Base-by-base conservation (phyloP, 2,888 invertebrate genomes). In the Griposia aprilina region DNA sequence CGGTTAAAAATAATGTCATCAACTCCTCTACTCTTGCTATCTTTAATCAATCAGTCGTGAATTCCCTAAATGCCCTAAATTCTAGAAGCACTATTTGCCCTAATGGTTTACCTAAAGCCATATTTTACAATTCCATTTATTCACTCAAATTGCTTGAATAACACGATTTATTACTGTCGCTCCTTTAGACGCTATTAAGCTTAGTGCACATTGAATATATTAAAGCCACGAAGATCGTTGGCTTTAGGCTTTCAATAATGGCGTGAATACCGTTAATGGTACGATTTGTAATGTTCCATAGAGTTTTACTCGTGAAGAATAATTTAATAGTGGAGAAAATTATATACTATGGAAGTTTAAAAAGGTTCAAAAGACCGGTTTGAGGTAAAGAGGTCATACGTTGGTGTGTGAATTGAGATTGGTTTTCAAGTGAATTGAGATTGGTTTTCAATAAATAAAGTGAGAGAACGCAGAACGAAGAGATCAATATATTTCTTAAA, bases 161-260 rank as follows among this genome's bases (percentile, higher is more conserved):
- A 80, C 77, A 59, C 67, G 74, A 83, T 85, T 85, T 84, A 86
- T 85, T 80, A 76, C 66, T 65, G 73, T 86, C 73, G 70, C 68
- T 75, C 69, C 73, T 80, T 74, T 76, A 55, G 59, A 76, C 59
- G 70, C 87, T 81, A 76, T 86, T 86, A 85, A 74, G 84, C 74
- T 84, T 87, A 81, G 75, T 86, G 76, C 71, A 87, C 78, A 81
- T 74, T 76, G 78, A 84, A 87, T 84, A 78, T 85, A 87, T 84
- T 84, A 85, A 74, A 87, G 60, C 70, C 62, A 66, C 78, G 74
- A 55, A 81, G 84, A 74, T 78, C 66, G 55, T 69, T 10, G 57
- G 60, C 17, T 65, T 80, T 71, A 74, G 74, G 63, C 52, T 73
- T 77, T 70, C 62, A 67, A 81, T 84, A 86, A 76, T 66, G 41